phyloP scores from a whole-genome alignment of 2,888 invertebrate genomes.

The Carcina quercana region DNA sequence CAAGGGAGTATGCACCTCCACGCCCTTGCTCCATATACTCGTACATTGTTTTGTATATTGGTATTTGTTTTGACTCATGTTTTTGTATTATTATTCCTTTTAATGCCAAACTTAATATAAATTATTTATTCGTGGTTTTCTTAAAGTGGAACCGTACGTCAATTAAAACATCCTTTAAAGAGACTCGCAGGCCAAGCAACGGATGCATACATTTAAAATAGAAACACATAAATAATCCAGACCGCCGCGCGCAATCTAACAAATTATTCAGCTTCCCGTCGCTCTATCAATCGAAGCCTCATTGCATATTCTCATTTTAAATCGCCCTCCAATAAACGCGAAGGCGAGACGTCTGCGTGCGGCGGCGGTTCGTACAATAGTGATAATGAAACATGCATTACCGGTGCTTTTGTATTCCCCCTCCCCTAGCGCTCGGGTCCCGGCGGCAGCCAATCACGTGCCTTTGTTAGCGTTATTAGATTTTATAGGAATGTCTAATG shows the following conservation, averaged over 20 bases:
- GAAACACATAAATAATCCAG: conserved; percentile 22
- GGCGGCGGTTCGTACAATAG: conserved; percentile 37
- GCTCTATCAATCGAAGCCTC: conserved; percentile 39
- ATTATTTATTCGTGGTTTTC: too few species aligned
- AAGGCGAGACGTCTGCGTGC: conserved; percentile 46
- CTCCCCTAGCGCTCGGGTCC: conserved; percentile 22
- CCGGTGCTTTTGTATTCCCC: conserved; percentile 32
- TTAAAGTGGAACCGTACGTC: too few species aligned
- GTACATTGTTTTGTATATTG: too few species aligned
- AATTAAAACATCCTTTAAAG: too few species aligned
- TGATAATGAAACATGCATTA: conserved; percentile 53
- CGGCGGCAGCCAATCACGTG: conserved; percentile 34
- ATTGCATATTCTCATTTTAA: conserved; percentile 57
- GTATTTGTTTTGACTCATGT: too few species aligned
- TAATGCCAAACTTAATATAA: too few species aligned
- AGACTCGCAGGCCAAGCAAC: too few species aligned
- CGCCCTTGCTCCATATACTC: too few species aligned
- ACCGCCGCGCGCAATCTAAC: conserved; percentile 21
- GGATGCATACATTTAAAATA: too few species aligned
- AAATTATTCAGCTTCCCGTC: conserved; percentile 5
- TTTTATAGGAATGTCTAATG: too few species aligned
- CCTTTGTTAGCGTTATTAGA: conserved; percentile 40
- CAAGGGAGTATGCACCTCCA: too few species aligned
- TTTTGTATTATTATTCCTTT: too few species aligned
- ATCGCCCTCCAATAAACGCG: conserved; percentile 34